Base-by-base conservation (phyloP, 1,140 invertebrate species). In the Drosophila pachea region DNA sequence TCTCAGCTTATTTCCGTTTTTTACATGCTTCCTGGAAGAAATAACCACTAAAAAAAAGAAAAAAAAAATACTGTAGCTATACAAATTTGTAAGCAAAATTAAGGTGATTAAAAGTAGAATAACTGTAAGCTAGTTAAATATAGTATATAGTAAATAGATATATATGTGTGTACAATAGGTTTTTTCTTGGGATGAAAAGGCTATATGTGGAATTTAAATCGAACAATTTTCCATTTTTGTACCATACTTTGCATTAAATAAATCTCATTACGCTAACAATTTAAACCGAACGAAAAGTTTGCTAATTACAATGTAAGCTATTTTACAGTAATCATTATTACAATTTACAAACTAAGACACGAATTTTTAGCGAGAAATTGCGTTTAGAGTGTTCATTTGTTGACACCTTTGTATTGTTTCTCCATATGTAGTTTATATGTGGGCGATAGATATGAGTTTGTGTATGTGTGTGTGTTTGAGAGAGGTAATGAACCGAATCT, bases 251-350 rank as follows among this genome's bases (percentile, higher is more conserved):
- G 63, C 73, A 65, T 81, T 74, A 68, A 79, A 79, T 71, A 84
- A 84, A 86, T 86, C 79, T 84, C 81, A 74, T 79, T 79, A 79
- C 71, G 53, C 81, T 79, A 82, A 54, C 52, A 75, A 56, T 42
- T 61, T 60, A 72, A 69, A 75, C 61, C 59, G 63, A 86, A 75
- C 75, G 68, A 75, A 74, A 72, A 78, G 72, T 84, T 69, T 54
- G 79, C 79, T 83, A 83, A 83, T 83, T 79, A 84, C 55, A 84
- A 67, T 74, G 62, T 79, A 84, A 74, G 74, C 81, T 84, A 84
- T 76, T 67, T 79, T 86, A 83, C 69, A 84, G 7, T 78, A 70
- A 78, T 59, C 54, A 66, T 82, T 82, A 62, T 70, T 43, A 79
- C 79, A 86, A 79, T 68, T 68, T 83, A 83, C 71, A 43, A 76